Percentiles rank a stretch among this genome's conserved stretches.
phyloP scores from a whole-genome alignment of 1,140 invertebrate species.

The Pogonomyrmex barbatus region DNA sequence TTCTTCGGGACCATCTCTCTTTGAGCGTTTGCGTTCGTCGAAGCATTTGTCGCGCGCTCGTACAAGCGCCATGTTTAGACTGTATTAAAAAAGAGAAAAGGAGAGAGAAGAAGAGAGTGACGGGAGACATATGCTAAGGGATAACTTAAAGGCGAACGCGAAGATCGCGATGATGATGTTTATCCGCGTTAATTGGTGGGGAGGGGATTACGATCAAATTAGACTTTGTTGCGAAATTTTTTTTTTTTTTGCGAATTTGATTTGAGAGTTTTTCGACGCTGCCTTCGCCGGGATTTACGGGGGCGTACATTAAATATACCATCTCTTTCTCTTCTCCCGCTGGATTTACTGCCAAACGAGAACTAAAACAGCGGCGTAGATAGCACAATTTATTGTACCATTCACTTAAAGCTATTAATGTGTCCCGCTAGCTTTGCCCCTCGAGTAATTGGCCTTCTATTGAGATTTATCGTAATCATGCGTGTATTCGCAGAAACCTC shows the following conservation, averaged over 20 bases:
- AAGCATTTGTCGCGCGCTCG: slow-evolving; percentile 50
- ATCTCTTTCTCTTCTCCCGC: not conserved
- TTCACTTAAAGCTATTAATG: slow-evolving; percentile 78
- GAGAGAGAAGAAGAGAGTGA: slow-evolving; percentile 31
- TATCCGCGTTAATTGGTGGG: not conserved
- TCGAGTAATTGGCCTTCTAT: slow-evolving; percentile 73
- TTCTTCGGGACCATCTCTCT: slow-evolving; percentile 21
- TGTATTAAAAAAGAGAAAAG: slow-evolving; percentile 53
- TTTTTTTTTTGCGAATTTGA: not conserved
- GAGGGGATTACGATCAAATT: not conserved
- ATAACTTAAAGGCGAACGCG: slow-evolving; percentile 39
- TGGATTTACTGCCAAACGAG: slow-evolving; percentile 69
- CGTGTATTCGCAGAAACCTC: slow-evolving; percentile 48
- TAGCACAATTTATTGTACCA: slow-evolving; percentile 75
- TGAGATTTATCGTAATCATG: slow-evolving; percentile 77
- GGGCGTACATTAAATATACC: slow-evolving; percentile 64
- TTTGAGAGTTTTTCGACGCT: slow-evolving; percentile 48
- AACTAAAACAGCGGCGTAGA: slow-evolving; percentile 65
- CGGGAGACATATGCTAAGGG: slow-evolving; percentile 46
- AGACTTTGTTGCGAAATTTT: slow-evolving; percentile 39
- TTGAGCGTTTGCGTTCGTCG: not conserved
- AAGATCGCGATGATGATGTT: slow-evolving; percentile 41
- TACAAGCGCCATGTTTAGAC: slow-evolving; percentile 58
- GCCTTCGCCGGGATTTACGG: slow-evolving; percentile 64
- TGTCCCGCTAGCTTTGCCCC: slow-evolving; percentile 65